phyloP scores from a whole-genome alignment of 2,888 invertebrate genomes.

The Cryptops parisi region DNA sequence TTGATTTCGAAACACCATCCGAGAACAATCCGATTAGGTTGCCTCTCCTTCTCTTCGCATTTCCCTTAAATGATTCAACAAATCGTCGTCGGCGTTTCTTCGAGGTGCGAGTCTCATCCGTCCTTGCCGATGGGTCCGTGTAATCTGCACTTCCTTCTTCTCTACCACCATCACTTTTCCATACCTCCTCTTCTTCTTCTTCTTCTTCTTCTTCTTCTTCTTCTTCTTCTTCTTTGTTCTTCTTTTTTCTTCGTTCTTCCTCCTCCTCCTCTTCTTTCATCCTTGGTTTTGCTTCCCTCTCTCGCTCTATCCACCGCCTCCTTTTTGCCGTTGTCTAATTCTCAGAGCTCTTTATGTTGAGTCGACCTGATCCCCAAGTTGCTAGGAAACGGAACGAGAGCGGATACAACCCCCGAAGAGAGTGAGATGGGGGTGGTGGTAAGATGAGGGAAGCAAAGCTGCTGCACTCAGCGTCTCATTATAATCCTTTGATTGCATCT shows the following conservation, averaged over 20 bases:
- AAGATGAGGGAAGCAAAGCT: neutral
- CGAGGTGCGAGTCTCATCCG: too few species aligned
- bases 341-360: neutral
- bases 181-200: neutral
- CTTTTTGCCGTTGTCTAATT: neutral
- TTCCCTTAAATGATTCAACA: neutral
- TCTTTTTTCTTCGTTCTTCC: neutral
- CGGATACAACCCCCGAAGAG: neutral
- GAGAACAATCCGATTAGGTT: neutral
- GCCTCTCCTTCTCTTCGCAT: neutral
- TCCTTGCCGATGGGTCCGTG: neutral
- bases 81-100: neutral
- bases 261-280: neutral
- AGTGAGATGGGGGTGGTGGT: neutral
- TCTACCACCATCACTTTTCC: neutral
- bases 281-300: neutral
- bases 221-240: neutral
- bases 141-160: neutral
- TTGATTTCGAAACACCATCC: too few species aligned
- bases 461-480: neutral
- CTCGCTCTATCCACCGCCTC: neutral
- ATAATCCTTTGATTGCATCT: neutral
- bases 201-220: neutral
- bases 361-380: neutral
- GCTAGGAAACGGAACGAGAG: neutral